Evolutionary conservation across 2,113 vertebrate species (phyloP), one percentile per base, ranked within the genome.

Genomic region (Zapus hudsonius): DNA sequence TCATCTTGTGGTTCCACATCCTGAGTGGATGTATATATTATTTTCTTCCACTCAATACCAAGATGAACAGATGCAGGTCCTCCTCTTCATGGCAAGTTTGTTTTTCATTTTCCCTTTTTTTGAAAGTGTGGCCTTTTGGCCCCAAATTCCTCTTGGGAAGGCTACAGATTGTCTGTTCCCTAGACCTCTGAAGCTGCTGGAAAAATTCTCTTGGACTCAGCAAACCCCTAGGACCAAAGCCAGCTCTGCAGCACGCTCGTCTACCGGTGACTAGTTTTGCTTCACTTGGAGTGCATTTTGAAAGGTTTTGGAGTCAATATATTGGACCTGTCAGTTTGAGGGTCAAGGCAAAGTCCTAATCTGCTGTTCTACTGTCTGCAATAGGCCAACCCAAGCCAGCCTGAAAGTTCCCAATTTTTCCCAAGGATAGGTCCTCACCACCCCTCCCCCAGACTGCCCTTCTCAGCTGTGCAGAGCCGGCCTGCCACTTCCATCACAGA

Each of bases 371-470:
- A 19, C 0, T 27, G 11, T n/a, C 20, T 64, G 27, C 2, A 15
- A n/a, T 4, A 78, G 70, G 44, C 40, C 5, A 25, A 20, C 55
- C 67, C 27, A 40, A 66, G 52, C 25, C 63, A 64, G n/a, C 10
- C 31, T 20, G 19, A 79, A 47, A 33, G 7, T 25, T 36, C 67
- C 27, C 12, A 5, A 38, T 27, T 22, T 11, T 36, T 7, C 0
- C 76, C 22, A n/a, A 2, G 75, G 15, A 13, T 7, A n/a, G 5
- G 0, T 20, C 67, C 44, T 27, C 20, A 15, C 5, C 1, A 25
- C 22, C 59, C 27, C 27, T 19, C 12, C 52, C 52, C 52, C 11
- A 52, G 52, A 52, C 42, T 31, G n/a, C 31, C 52, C n/a, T 29
- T 38, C 74, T 29, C 29, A n/a, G 25, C 44, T 72, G 44, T 36